Evolutionary conservation across 2,888 invertebrate genomes (phyloP), one percentile per base, ranked within the genome.

Genomic region (Schizotus pectinicornis): DNA sequence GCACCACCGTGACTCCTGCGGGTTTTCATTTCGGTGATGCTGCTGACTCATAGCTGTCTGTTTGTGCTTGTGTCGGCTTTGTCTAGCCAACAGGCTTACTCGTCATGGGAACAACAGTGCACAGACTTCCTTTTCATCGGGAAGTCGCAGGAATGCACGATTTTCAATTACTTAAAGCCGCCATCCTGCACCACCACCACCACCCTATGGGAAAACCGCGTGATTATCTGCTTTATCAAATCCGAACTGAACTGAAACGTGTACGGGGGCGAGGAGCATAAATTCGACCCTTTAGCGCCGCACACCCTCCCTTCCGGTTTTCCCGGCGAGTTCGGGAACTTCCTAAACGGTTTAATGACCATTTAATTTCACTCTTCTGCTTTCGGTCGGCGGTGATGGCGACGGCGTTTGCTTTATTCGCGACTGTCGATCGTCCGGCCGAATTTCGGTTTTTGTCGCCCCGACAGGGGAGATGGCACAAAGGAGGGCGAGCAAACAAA

Each of bases 161-260:
- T 22, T 22, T 22, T 22, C 22, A 22, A 22, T 22, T 22, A 22
- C 22, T 22, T 22, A 22, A 22, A 22, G 22, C 22, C 22, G 22
- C 22, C 2, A 2, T 22, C 3, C 22, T 3, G 22, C 22, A 22
- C 22, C 22, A 22, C 3, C 22, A 22, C 2, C 22, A 22, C 3
- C 22, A 5, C 22, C 22, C 22, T 2, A 2, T 22, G 22, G 3
- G 22, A 22, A 22, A 22, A 22, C 22, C 22, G n/a, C n/a, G 3
- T 22, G 41, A 50, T 50, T 50, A 50, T 50, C 50, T 41, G 50
- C 41, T 41, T 50, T 50, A 50, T 50, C 39, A 50, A 50, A 34
- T 41, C 39, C 50, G 41, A 50, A 50, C 39, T 33, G 49, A 32
- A 6, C 48, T 22, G 22, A 22, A 22, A 22, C 5, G 22, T 22